Percentiles rank a stretch among this genome's conserved stretches.
Evolutionary conservation across 2,888 invertebrate species (phyloP).

Genomic region (Smittia aterrima): DNA sequence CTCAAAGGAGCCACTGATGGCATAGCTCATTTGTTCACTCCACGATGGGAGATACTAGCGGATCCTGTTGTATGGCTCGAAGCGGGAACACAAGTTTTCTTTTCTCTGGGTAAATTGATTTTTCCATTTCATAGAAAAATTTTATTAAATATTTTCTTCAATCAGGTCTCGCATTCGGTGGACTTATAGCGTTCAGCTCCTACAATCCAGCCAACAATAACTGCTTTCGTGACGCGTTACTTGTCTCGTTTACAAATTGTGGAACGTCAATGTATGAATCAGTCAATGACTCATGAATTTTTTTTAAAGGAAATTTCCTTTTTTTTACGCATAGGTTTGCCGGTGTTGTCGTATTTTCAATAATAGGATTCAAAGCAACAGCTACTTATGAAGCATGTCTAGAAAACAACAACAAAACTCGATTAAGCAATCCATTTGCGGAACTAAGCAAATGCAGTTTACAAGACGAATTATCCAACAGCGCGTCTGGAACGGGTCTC

Average conservation of each 20-base stretch:
- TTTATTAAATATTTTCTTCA: neutral
- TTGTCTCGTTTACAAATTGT: conserved; percentile 90
- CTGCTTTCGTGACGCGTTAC: conserved; percentile 88
- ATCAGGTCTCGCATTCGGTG: conserved; percentile 86
- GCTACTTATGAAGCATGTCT: conserved; percentile 52
- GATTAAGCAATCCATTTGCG: conserved; percentile 61
- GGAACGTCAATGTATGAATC: conserved; percentile 76
- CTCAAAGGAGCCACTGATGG: conserved; percentile 75
- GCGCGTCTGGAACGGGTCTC: conserved; percentile 92
- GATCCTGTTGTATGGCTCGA: conserved; percentile 97
- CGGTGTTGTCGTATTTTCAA: conserved; percentile 92
- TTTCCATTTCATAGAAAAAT: neutral
- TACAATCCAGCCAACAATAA: conserved; percentile 97
- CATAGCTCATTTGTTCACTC: conserved; percentile 83
- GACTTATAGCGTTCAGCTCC: conserved; percentile 92
- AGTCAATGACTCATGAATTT: neutral
- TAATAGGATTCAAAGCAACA: conserved; percentile 83
- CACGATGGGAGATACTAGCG: conserved; percentile 84
- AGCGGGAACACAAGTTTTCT: conserved; percentile 97
- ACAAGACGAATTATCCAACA: conserved; percentile 83
- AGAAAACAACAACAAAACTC: conserved; percentile 57
- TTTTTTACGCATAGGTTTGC: conserved; percentile 64
- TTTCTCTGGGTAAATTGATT: conserved; percentile 65
- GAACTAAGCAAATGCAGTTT: conserved; percentile 74
- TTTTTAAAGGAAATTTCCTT: conserved; percentile 4